Percentiles rank a stretch among this genome's conserved stretches.
These are phyloP conservation scores for Bombus affinis DNA, from an alignment of 1,140 invertebrate genomes.

Conservation along the genomic window DNA sequence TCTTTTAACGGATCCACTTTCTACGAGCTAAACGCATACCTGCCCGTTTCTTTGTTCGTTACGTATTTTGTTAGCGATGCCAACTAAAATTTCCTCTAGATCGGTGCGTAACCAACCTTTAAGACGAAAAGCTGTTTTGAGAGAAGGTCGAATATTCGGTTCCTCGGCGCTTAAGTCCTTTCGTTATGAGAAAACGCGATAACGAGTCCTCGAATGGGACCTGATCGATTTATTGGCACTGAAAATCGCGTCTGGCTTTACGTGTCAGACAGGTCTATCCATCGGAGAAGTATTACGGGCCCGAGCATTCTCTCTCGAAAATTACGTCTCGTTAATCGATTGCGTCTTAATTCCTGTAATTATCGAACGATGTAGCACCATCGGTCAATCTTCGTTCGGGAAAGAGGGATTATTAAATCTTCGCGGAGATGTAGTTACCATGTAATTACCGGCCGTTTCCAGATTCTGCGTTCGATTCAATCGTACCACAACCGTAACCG, in stretches of 20 bases:
- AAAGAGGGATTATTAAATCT: constrained; percentile 37
- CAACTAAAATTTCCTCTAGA: too few relatives aligned
- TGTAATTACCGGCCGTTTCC: constrained; percentile 29
- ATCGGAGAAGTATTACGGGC: neutral
- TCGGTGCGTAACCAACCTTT: neutral
- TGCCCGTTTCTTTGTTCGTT: too few relatives aligned
- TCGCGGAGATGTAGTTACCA: constrained; percentile 33
- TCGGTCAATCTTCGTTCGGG: constrained; percentile 31
- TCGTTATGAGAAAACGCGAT: constrained; percentile 39
- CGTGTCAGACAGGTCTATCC: constrained; percentile 6
- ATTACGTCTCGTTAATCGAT: constrained; percentile 39
- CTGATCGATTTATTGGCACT: constrained; percentile 44
- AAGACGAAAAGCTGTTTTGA: neutral
- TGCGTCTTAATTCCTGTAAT: constrained; percentile 39
- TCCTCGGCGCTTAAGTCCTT: neutral
- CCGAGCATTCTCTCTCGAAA: neutral
- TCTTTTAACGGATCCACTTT: neutral
- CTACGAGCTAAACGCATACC: too few relatives aligned
- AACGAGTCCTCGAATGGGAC: constrained; percentile 23
- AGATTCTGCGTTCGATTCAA: constrained; percentile 11
- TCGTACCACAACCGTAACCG: constrained; percentile 16
- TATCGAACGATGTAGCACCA: constrained; percentile 24
- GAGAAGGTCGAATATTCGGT: neutral
- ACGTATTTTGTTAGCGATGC: too few relatives aligned
- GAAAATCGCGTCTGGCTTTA: constrained; percentile 27